Percentiles rank a stretch among this genome's conserved stretches.
Evolutionary conservation across 2,113 vertebrate genomes (phyloP).

Genomic region (Aptenodytes forsteri): DNA sequence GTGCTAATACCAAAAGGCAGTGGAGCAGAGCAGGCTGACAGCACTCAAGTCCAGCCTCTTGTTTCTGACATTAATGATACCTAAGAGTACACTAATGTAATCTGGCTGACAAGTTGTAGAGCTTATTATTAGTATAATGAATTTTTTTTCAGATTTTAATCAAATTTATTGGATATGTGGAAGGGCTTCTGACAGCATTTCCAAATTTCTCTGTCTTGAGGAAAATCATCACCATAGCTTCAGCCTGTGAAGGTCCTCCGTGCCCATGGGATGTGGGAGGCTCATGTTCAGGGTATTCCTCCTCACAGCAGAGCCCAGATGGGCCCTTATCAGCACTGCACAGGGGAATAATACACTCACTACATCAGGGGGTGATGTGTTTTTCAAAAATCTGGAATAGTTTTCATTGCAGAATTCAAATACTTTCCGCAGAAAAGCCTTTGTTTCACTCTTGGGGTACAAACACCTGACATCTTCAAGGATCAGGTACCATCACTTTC

Average conservation of each 20-base stretch:
- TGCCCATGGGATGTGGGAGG: neutral
- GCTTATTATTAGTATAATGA: neutral
- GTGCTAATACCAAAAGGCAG: neutral
- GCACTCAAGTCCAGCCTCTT: neutral
- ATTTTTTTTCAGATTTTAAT: neutral
- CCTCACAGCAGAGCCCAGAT: accelerated
- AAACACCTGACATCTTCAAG: neutral
- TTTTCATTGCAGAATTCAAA: neutral
- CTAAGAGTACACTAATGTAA: neutral
- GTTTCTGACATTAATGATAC: neutral
- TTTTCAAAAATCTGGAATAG: neutral
- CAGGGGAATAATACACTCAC: neutral
- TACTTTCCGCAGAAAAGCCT: neutral
- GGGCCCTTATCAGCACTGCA: neutral
- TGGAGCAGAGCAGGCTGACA: neutral
- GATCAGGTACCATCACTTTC: neutral
- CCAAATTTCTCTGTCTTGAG: neutral
- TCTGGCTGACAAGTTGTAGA: neutral
- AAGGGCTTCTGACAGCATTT: neutral
- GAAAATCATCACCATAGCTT: neutral
- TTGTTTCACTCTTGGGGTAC: neutral
- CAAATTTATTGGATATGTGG: neutral
- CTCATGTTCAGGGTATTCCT: neutral
- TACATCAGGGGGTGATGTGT: neutral
- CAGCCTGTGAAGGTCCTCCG: neutral